These are phyloP conservation scores for Periphyllus acericola DNA, from an alignment of 2,888 invertebrate species.

Conservation along the genomic window DNA sequence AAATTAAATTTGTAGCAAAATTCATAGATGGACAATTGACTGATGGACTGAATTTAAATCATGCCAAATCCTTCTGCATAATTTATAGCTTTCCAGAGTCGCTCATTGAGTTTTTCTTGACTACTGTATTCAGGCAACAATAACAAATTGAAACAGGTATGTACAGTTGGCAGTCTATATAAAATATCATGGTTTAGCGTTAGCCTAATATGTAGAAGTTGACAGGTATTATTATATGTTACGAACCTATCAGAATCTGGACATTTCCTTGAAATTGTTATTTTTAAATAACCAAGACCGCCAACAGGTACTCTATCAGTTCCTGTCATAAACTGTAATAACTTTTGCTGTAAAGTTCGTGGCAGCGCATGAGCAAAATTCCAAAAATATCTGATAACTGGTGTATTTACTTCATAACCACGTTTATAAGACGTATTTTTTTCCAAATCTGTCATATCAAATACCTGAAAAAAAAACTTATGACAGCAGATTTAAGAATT, in stretches of 20 bases:
- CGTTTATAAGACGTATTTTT: conserved; percentile 94
- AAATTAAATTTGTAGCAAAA: conserved; percentile 3
- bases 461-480: conserved; percentile 73
- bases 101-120: conserved; percentile 86
- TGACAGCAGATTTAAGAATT: neutral
- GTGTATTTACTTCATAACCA: conserved; percentile 83
- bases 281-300: conserved; percentile 85
- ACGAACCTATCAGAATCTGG: conserved; percentile 84
- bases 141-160: conserved; percentile 95
- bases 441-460: conserved; percentile 91
- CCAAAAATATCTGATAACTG: conserved; percentile 87
- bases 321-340: conserved; percentile 92
- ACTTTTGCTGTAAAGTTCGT: conserved; percentile 83
- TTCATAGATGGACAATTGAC: conserved; percentile 2
- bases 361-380: conserved; percentile 83
- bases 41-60: too few species aligned
- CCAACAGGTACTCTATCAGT: conserved; percentile 94
- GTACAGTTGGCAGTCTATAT: conserved; percentile 86
- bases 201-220: neutral
- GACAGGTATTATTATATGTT: neutral
- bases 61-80: conserved; percentile 97
- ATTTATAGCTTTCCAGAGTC: conserved; percentile 91
- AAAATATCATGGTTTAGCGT: neutral
- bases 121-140: conserved; percentile 88
- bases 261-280: conserved; percentile 90